These are phyloP conservation scores for Geophilus truncorum DNA, from an alignment of 2,888 invertebrate species.

Conservation along the genomic window DNA sequence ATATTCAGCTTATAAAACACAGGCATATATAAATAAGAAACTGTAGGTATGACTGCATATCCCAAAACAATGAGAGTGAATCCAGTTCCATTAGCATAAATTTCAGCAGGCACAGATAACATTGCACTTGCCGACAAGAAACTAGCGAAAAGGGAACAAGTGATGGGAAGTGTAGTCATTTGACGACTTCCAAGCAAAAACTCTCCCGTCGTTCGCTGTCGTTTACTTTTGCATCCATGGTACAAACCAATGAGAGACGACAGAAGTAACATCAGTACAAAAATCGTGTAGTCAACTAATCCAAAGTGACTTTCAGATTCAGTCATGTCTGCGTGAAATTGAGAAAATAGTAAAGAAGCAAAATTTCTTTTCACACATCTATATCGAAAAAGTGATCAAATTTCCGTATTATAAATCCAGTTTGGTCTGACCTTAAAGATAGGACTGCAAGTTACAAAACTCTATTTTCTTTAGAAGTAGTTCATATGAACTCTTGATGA, in stretches of 20 bases:
- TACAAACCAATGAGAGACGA: constrained; percentile 1
- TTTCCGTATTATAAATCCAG: no score
- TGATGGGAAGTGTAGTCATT: not conserved
- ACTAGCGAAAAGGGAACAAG: constrained; percentile 25
- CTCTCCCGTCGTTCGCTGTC: not conserved
- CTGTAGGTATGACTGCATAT: constrained; percentile 4
- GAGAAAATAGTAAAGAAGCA: not conserved
- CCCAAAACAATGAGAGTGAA: not conserved
- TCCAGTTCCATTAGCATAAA: not conserved
- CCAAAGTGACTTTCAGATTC: not conserved
- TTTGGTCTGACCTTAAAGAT: no score
- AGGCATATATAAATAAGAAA: constrained; percentile 34
- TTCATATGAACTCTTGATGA: no score
- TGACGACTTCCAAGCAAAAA: constrained; percentile 11
- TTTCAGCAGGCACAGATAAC: constrained; percentile 1
- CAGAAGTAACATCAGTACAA: not conserved
- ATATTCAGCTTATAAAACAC: constrained; percentile 30
- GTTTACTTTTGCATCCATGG: not conserved
- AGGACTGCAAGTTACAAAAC: no score
- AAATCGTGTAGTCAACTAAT: not conserved
- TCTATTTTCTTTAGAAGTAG: no score
- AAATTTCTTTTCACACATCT: no score
- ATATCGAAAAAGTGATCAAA: not conserved
- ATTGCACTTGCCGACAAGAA: not conserved
- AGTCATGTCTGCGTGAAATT: not conserved